Evolutionary conservation across 2,888 invertebrate genomes (phyloP), one percentile per base, ranked within the genome.

Genomic region (Nasonovia ribisnigri): DNA sequence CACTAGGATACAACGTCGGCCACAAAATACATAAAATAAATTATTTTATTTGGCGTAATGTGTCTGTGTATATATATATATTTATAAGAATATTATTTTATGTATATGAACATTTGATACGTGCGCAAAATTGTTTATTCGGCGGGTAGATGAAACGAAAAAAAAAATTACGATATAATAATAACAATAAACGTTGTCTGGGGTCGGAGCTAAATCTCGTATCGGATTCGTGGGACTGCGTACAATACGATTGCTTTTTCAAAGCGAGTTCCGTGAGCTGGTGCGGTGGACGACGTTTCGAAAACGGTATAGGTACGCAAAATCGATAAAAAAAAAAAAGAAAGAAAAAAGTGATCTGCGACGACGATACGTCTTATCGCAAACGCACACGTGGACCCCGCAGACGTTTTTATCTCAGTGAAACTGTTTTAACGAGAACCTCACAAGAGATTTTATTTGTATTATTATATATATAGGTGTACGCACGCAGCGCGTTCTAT

Each of bases 311-410:
- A 46, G 46, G 46, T 46, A 77, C 77, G 36, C 20, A 26, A 77
- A 77, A 77, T 77, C 77, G 36, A 77, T 77, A 42, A 8, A 29
- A 29, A 60, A 77, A 77, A 77, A 77, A 77, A 54, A 20, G 54
- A 46, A 46, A 46, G 26, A 77, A 77, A 36, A 77, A 67, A 36
- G 77, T 36, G 77, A 77, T 77, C 36, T 36, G 36, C 0, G 8
- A 77, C 77, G 8, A 77, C 77, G 77, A 77, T 77, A 77, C 77
- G 77, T 77, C 77, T 77, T 77, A 77, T 77, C 77, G 77, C 77
- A 77, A 77, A 77, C 36, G 36, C 36, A 20, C n/a, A 36, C 36
- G 36, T 20, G 77, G 77, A 36, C 77, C 13, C 77, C 36, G 20
- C 36, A 77, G 77, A 77, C 77, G 77, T 77, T 42, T 54, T 43